Percentiles rank a stretch among this genome's conserved stretches.
These are phyloP conservation scores for Leuciscus waleckii DNA, from an alignment of 2,797 vertebrate genomes.

Conservation along the genomic window DNA sequence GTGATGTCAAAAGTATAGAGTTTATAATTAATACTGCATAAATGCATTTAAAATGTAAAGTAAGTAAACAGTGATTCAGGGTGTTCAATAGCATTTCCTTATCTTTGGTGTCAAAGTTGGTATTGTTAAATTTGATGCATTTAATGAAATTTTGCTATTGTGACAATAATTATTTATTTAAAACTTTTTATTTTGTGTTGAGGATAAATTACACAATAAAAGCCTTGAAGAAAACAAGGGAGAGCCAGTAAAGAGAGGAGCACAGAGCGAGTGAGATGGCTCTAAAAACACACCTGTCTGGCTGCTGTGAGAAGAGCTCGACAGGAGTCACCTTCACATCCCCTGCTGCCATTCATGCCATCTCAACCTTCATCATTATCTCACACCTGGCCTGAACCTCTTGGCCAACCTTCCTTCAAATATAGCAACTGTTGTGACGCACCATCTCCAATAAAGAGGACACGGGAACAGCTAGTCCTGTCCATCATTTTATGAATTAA, in stretches of 20 bases:
- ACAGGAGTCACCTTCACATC: slow-evolving; percentile 15
- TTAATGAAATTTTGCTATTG: not conserved
- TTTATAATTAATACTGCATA: not conserved
- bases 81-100: not conserved
- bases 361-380: slow-evolving; percentile 6
- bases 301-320: slow-evolving; percentile 1
- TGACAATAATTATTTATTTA: not conserved
- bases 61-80: not conserved
- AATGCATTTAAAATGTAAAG: not conserved
- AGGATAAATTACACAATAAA: not conserved
- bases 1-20: not conserved
- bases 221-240: not conserved
- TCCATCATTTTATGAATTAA: not conserved
- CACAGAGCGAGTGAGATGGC: not conserved
- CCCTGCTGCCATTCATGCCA: not conserved
- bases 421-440: slow-evolving; percentile 3
- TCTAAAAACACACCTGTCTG: not conserved
- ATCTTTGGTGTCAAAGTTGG: not conserved
- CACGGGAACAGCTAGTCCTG: not conserved
- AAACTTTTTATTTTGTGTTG: not conserved
- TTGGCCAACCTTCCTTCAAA: not conserved
- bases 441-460: not conserved
- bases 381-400: slow-evolving; percentile 6
- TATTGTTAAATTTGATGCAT: not conserved
- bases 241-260: not conserved